Percentiles rank a stretch among this genome's conserved stretches.
Evolutionary conservation across 1,140 invertebrate species (phyloP).

Genomic region (Ceratina australensis): DNA sequence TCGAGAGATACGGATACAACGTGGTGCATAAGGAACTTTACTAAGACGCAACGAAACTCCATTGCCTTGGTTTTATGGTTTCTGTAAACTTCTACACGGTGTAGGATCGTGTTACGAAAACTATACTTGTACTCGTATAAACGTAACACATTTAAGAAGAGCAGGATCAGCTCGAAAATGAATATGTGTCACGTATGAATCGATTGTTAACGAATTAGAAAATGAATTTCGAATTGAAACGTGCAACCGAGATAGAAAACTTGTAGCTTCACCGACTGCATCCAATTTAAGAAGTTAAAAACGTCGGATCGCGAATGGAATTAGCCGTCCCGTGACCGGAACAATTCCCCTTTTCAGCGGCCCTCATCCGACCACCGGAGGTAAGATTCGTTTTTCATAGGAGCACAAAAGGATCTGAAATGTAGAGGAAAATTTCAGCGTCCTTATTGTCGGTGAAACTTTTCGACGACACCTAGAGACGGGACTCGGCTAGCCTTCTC

Average conservation of each 20-base stretch:
- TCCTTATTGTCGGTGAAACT: constrained; percentile 30
- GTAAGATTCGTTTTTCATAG: not conserved
- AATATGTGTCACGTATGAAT: not conserved
- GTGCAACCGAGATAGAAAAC: not conserved
- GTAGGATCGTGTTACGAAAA: not conserved
- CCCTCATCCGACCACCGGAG: not conserved
- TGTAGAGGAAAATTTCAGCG: constrained; percentile 20
- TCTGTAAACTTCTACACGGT: constrained; percentile 34
- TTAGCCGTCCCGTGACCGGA: not conserved
- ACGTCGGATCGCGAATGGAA: not conserved
- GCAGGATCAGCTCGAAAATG: not conserved
- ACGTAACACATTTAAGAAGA: not conserved
- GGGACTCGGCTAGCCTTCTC: not conserved
- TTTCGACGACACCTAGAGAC: constrained; percentile 21
- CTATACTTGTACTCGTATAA: not conserved
- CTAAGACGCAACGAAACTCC: not conserved
- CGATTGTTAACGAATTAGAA: too few species aligned
- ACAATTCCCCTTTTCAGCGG: not conserved
- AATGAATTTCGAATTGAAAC: too few species aligned
- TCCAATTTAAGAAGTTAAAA: not conserved
- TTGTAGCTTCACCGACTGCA: not conserved
- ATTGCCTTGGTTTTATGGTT: constrained; percentile 10
- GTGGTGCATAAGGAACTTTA: not conserved
- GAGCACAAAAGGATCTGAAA: not conserved
- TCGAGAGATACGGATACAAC: not conserved